Percentiles rank a stretch among this genome's conserved stretches.
phyloP scores from a whole-genome alignment of 2,888 invertebrate species.

The Zele albiditarsus region DNA sequence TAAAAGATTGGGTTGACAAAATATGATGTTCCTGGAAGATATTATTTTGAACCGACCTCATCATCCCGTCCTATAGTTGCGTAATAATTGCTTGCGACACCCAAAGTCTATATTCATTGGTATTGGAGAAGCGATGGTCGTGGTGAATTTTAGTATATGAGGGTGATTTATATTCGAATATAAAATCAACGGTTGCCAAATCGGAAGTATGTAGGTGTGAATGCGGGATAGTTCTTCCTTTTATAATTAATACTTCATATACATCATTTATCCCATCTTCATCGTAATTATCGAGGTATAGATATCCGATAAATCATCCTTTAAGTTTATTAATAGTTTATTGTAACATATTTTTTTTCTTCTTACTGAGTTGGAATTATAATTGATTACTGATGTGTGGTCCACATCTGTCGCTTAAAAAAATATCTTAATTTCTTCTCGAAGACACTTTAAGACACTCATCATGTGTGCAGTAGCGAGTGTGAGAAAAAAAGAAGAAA shows the following conservation, averaged over 20 bases:
- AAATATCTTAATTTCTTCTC: too few species aligned
- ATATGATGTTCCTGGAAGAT: conserved; percentile 30
- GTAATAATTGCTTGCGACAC: conserved; percentile 32
- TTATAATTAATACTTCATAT: not conserved
- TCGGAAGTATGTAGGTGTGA: conserved; percentile 29
- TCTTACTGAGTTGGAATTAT: too few species aligned
- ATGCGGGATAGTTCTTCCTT: not conserved
- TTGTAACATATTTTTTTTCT: too few species aligned
- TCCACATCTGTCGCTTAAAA: too few species aligned
- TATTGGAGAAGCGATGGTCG: conserved; percentile 28
- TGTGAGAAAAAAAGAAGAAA: conserved; percentile 1
- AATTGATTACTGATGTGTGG: too few species aligned
- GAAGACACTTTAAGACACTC: too few species aligned
- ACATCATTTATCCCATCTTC: not conserved
- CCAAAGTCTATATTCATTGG: conserved; percentile 11
- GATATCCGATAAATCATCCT: too few species aligned
- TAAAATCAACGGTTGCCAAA: conserved; percentile 30
- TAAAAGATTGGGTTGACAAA: conserved; percentile 8
- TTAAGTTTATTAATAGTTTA: too few species aligned
- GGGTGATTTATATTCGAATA: conserved; percentile 31
- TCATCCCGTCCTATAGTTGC: conserved; percentile 22
- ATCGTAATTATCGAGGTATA: not conserved
- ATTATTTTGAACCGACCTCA: conserved; percentile 31
- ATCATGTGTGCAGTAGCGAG: not conserved
- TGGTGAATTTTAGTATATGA: not conserved